phyloP scores from a whole-genome alignment of 2,113 vertebrate genomes.

The Agelaius phoeniceus region DNA sequence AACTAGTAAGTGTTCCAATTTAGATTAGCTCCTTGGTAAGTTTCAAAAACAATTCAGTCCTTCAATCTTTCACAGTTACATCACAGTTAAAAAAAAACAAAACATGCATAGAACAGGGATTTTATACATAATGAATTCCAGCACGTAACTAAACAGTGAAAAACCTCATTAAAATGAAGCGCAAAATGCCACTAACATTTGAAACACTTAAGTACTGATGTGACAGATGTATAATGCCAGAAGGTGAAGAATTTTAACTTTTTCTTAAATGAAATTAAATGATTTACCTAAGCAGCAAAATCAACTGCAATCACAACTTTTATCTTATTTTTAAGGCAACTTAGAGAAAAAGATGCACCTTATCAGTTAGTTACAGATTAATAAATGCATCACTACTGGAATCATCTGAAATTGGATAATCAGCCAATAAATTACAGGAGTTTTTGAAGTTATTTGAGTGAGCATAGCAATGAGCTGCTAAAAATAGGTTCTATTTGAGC shows the following conservation, averaged over 20 bases:
- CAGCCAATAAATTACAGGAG: background rate
- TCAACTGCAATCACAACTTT: background rate
- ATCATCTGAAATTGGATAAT: background rate
- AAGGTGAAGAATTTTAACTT: background rate
- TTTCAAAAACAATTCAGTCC: background rate
- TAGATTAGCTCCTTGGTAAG: background rate
- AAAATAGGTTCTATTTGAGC: background rate
- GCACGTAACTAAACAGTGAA: background rate
- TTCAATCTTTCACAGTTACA: background rate
- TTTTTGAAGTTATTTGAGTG: background rate
- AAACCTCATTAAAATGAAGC: background rate
- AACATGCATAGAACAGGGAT: background rate
- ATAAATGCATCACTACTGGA: background rate
- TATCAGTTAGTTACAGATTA: background rate
- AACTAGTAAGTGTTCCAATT: constrained; percentile 27
- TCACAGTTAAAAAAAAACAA: background rate
- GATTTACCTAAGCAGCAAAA: background rate
- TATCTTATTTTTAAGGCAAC: background rate
- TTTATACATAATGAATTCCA: background rate
- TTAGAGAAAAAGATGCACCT: background rate
- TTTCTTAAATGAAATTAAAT: background rate
- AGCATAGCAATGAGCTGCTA: background rate
- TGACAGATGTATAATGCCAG: background rate
- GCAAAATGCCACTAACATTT: background rate
- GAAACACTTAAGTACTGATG: background rate